Evolutionary conservation across 2,113 vertebrate genomes (phyloP).

Genomic region (Phaethornis superciliosus): DNA sequence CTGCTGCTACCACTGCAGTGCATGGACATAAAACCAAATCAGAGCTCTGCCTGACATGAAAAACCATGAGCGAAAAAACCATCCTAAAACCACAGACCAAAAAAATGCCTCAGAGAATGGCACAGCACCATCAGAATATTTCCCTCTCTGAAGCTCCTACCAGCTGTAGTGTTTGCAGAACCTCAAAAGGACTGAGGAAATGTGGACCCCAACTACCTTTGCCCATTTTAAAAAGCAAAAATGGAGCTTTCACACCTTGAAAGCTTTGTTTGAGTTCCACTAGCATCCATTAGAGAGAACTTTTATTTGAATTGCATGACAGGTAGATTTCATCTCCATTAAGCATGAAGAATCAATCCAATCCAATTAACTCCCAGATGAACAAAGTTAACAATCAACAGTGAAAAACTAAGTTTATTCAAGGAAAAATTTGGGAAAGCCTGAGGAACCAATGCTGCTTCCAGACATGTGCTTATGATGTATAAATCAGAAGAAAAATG

Average conservation of each 20-base stretch:
- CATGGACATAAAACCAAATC: too few species aligned
- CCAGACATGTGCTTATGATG: neutral
- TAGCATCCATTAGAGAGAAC: neutral
- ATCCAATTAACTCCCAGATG: neutral
- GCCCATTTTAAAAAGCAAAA: too few species aligned
- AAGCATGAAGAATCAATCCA: neutral
- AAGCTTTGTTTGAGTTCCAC: neutral
- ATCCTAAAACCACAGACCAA: neutral
- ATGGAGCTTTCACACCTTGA: neutral
- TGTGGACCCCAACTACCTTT: neutral
- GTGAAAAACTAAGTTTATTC: neutral
- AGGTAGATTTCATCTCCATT: neutral
- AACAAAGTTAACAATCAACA: neutral
- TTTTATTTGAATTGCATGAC: neutral
- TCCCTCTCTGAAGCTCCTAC: neutral
- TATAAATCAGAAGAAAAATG: neutral
- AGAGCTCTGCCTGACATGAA: neutral
- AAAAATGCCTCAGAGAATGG: neutral
- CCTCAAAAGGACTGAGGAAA: neutral
- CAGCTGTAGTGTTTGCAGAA: neutral
- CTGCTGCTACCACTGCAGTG: accelerated
- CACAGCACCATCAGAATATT: neutral
- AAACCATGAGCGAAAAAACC: neutral
- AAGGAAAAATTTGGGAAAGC: neutral
- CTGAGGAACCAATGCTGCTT: neutral